Evolutionary conservation across 2,113 vertebrate genomes (phyloP).

Genomic region (Isichthys henryi): DNA sequence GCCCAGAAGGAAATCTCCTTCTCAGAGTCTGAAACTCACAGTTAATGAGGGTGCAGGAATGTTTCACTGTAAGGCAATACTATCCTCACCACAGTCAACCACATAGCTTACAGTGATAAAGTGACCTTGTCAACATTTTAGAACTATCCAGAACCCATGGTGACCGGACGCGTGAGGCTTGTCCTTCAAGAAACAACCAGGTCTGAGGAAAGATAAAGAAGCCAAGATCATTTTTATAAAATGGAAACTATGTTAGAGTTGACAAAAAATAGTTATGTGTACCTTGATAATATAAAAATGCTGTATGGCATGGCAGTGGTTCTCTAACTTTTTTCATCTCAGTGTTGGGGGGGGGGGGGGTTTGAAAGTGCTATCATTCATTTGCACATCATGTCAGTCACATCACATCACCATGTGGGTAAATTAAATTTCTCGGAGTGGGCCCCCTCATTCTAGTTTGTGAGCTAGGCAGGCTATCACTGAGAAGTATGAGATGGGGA

Average conservation of each 20-base stretch:
- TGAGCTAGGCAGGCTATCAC: no score
- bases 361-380: not conserved
- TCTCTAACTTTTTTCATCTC: not conserved
- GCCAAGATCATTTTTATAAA: not conserved
- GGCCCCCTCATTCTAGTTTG: no score
- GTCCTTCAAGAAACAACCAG: not conserved
- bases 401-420: no score
- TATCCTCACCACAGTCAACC: not conserved
- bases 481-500: not conserved
- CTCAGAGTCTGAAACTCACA: not conserved
- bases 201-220: not conserved
- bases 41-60: not conserved
- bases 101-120: not conserved
- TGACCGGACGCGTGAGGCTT: not conserved
- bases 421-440: no score
- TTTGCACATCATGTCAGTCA: not conserved
- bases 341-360: not conserved
- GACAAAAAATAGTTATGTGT: not conserved
- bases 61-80: slow-evolving; percentile 1
- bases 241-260: not conserved
- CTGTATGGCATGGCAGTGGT: not conserved
- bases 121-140: not conserved
- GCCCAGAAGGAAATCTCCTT: not conserved
- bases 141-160: not conserved
- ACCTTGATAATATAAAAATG: not conserved